These are phyloP conservation scores for Lathronympha strigana DNA, from an alignment of 2,888 invertebrate genomes.

Conservation along the genomic window DNA sequence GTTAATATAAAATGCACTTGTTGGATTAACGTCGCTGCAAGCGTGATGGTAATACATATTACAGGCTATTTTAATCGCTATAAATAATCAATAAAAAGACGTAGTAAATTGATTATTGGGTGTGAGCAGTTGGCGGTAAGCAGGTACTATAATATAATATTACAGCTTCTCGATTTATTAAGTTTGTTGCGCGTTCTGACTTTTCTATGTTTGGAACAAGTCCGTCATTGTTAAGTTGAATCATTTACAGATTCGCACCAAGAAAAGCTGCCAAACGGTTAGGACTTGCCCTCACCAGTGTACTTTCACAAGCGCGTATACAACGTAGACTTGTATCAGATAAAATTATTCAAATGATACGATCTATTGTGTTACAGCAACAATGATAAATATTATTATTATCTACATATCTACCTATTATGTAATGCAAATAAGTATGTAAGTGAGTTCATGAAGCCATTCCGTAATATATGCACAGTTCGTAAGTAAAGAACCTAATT, in stretches of 20 bases:
- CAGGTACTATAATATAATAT: too few relatives aligned
- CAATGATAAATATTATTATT: slow-evolving; percentile 81
- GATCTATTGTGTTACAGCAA: slow-evolving; percentile 80
- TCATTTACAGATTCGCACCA: neutral
- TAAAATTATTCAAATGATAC: slow-evolving; percentile 83
- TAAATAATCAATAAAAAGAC: slow-evolving; percentile 28
- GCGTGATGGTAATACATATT: slow-evolving; percentile 2
- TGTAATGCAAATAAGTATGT: slow-evolving; percentile 77
- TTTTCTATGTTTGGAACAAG: slow-evolving; percentile 5
- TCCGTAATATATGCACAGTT: slow-evolving; percentile 46
- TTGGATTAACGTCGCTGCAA: slow-evolving; percentile 3
- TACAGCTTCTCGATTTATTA: slow-evolving; percentile 4
- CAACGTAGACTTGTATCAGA: slow-evolving; percentile 74
- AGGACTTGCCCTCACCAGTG: slow-evolving; percentile 39
- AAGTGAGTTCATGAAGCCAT: slow-evolving; percentile 64
- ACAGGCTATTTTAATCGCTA: slow-evolving; percentile 15
- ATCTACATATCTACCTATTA: slow-evolving; percentile 58
- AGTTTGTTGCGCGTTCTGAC: neutral
- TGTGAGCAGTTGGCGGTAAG: slow-evolving; percentile 4
- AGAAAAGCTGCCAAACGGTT: neutral
- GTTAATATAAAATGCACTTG: neutral
- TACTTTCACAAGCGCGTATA: slow-evolving; percentile 50
- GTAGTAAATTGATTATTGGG: slow-evolving; percentile 18
- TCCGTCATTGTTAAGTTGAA: neutral
- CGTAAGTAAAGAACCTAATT: slow-evolving; percentile 29